phyloP scores from a whole-genome alignment of 2,888 invertebrate genomes.

The Operophtera brumata region DNA sequence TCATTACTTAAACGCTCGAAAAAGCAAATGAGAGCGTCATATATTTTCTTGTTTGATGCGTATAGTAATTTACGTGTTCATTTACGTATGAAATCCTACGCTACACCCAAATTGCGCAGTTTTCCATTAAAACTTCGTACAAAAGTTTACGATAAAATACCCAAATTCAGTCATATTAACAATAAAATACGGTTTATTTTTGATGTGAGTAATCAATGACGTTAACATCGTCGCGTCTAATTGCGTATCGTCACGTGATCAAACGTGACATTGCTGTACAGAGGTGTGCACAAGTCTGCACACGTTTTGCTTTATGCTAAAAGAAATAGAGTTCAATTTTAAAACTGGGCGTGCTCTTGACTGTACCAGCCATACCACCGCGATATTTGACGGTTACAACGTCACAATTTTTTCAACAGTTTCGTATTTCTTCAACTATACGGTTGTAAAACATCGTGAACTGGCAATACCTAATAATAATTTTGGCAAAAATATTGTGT shows the following conservation, averaged over 20 bases:
- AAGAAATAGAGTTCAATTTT: constrained; percentile 1
- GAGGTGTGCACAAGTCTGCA: neutral
- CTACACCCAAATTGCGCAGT: constrained; percentile 26
- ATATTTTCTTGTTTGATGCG: neutral
- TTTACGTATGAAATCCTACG: neutral
- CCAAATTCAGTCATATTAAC: neutral
- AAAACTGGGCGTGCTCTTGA: neutral
- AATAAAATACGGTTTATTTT: neutral
- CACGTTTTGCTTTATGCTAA: neutral
- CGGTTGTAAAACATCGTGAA: constrained; percentile 1
- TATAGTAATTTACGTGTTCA: neutral
- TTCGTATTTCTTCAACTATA: neutral
- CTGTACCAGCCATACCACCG: neutral
- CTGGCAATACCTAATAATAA: neutral
- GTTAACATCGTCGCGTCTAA: constrained; percentile 51
- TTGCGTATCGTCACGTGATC: constrained; percentile 52
- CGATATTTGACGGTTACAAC: neutral
- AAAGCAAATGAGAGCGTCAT: too few relatives aligned
- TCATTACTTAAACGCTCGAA: too few relatives aligned
- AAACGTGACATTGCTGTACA: constrained; percentile 20
- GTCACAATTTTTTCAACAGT: constrained; percentile 10
- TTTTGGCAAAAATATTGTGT: neutral
- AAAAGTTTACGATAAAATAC: neutral
- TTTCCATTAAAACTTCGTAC: constrained; percentile 4
- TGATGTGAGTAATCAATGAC: constrained; percentile 41